Base-by-base conservation (phyloP, 1,140 invertebrate genomes). In the Drosophila funebris region DNA sequence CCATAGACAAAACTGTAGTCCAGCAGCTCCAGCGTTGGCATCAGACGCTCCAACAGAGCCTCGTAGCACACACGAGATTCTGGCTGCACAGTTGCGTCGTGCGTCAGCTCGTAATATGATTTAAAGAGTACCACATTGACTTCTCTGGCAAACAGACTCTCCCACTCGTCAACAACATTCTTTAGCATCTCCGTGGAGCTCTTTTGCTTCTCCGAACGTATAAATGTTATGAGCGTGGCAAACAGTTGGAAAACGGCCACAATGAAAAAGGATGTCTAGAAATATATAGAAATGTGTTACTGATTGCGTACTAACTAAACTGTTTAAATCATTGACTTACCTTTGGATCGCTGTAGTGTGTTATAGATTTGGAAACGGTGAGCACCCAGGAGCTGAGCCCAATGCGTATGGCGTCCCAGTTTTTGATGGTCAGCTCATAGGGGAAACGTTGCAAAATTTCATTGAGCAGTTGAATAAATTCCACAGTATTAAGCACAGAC, bases 331-430 rank as follows among this genome's bases (percentile, higher is more conserved):
- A 9, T 37, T 16, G 24, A 20, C 54, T 8, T 2, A 92, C 92
- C 88, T 93, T 93, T 54, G 92, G 90, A 71, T 93, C 90, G 11
- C 78, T 60, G 46, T 88, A 92, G 52, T 92, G 63, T 29, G 80
- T 39, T 36, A 91, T 90, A 0, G 92, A 93, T 61, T 93, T 93
- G 16, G 90, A 92, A 8, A 94, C 76, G 58, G 78, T 93, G 4
- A 90, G 71, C 39, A 94, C 92, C 95, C 95, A 96, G 2, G 93
- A 93, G 7, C 93, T 93, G 1, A 95, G 76, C n/a, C 93, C 94
- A 75, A 96, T 94, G 8, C 95, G 91, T 44, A 94, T 93, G 57
- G 94, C 93, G 90, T 96, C 95, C 95, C 95, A 96, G 36, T 94
- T 92, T 50, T 90, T 90, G 7, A 85, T 73, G 11, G 78, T 92